phyloP scores from a whole-genome alignment of 1,140 invertebrate genomes.

The Bombus terrestris region DNA sequence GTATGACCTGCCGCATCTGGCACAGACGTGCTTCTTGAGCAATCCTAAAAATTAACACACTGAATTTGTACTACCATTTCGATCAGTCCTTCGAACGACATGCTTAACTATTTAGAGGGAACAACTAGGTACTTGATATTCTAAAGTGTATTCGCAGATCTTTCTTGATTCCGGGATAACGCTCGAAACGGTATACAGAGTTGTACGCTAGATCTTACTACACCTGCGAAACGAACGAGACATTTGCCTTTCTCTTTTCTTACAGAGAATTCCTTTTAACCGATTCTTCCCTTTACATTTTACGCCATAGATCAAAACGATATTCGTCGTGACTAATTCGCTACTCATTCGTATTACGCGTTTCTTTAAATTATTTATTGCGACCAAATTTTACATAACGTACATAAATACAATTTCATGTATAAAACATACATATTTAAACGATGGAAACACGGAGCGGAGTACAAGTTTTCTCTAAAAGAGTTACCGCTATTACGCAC shows the following conservation, averaged over 20 bases:
- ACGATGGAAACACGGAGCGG: background rate
- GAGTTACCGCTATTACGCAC: background rate
- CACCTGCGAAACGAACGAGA: background rate
- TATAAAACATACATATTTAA: background rate
- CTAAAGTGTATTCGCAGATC: background rate
- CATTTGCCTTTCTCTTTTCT: background rate
- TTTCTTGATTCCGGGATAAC: background rate
- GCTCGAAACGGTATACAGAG: background rate
- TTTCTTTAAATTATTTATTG: constrained; percentile 27
- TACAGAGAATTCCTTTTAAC: background rate
- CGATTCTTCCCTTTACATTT: too few relatives aligned
- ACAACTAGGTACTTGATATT: background rate
- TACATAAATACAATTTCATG: constrained; percentile 26
- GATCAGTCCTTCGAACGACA: background rate
- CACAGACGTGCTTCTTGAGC: constrained; percentile 53
- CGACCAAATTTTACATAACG: background rate
- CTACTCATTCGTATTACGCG: background rate
- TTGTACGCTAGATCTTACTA: background rate
- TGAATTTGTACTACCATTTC: constrained; percentile 2
- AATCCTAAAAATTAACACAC: constrained; percentile 38
- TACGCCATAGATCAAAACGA: background rate
- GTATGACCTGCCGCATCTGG: constrained; percentile 74
- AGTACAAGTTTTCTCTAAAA: background rate
- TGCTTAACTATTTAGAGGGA: background rate
- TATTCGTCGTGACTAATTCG: background rate